Evolutionary conservation across 2,888 invertebrate genomes (phyloP), one percentile per base, ranked within the genome.

Genomic region (Pammene fasciana): DNA sequence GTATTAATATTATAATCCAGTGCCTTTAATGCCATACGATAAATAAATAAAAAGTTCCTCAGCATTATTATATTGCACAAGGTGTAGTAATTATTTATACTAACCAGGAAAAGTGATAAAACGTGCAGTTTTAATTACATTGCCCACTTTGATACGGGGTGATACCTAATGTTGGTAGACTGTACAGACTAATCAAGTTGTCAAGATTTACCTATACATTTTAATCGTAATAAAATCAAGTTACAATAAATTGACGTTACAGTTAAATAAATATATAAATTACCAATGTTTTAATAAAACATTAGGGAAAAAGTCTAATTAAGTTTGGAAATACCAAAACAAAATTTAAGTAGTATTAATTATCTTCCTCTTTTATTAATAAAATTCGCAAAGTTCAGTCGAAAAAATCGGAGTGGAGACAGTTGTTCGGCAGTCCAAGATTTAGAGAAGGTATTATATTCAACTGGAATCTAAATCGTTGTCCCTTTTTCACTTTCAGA

Each of bases 261-360:
- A 5, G 5, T 26, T 13, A 59, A 45, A 43, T 26, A 59, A 14
- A 36, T 14, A 59, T 34, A 34, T 34, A 14, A 34, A 46, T 59
- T 70, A 36, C 57, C 65, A 72, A 70, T 74, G 72, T 77, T 75
- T 72, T 72, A 59, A 66, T 77, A 75, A 73, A 68, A 71, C 67
- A 72, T 70, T 70, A 70, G 65, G 71, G 67, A 79, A 78, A 79
- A 80, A 85, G 82, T 79, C 80, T 88, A 88, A 92, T 91, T 89
- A 91, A 90, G 86, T 88, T 86, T 75, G 72, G 74, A 74, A 85
- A 83, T 84, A 81, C 87, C 87, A 89, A 90, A 92, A 90, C 90
- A 91, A 92, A 87, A 85, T 90, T 91, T 92, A 92, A 92, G 92
- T 92, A 92, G 92, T 92, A 92, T 92, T 92, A 92, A 92, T 92